A percentile compares a stretch with the other conserved stretches of the same genome.
phyloP scores from a whole-genome alignment of 2,888 invertebrate species.

The Melanargia galathea region DNA sequence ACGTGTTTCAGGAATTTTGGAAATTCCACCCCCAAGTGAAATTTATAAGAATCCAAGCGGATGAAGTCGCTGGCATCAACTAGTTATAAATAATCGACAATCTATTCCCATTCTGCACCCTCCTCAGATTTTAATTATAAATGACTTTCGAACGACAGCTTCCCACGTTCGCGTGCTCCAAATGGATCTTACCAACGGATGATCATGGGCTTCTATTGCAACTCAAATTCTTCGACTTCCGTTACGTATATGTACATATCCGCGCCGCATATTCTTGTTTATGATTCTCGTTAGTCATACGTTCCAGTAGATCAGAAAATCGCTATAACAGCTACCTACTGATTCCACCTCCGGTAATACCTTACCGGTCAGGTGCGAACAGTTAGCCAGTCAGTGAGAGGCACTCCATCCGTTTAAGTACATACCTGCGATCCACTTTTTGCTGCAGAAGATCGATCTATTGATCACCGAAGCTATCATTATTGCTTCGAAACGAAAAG shows the following conservation, averaged over 20 bases:
- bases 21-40: too few species aligned
- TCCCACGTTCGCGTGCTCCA: constrained; percentile 74
- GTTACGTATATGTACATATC: constrained; percentile 29
- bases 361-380: constrained; percentile 51
- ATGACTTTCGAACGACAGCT: constrained; percentile 58
- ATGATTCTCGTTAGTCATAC: constrained; percentile 28
- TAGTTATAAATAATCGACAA: constrained; percentile 43
- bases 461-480: constrained; percentile 60
- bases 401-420: constrained; percentile 58
- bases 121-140: constrained; percentile 55
- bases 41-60: too few species aligned
- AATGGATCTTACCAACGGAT: constrained; percentile 54
- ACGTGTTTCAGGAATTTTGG: too few species aligned
- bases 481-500: constrained; percentile 63
- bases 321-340: constrained; percentile 50
- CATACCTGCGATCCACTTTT: constrained; percentile 56
- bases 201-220: constrained; percentile 43
- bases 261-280: constrained; percentile 19
- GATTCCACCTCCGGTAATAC: constrained; percentile 46
- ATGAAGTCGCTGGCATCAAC: too few species aligned
- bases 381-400: constrained; percentile 53
- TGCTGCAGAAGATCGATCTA: constrained; percentile 52
- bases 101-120: constrained; percentile 56
- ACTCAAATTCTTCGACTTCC: constrained; percentile 27
- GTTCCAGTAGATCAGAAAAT: constrained; percentile 45